Percentiles rank a stretch among this genome's conserved stretches.
Evolutionary conservation across 2,888 invertebrate species (phyloP).

Genomic region (Polyommatus icarus): DNA sequence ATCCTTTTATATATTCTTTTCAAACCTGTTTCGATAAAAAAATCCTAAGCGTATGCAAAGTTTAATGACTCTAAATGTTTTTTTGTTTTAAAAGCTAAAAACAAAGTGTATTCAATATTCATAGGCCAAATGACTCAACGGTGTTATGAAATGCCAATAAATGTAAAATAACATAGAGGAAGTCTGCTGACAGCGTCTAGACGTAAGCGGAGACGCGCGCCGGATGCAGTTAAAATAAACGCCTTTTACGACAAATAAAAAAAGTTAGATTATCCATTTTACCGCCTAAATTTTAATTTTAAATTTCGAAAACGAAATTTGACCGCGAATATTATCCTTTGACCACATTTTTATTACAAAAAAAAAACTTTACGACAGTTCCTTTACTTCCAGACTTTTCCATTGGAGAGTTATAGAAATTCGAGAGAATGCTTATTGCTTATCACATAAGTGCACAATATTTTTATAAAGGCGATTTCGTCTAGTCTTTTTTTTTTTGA

Average conservation of each 20-base stretch:
- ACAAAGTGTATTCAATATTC: neutral
- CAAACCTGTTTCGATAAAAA: no score
- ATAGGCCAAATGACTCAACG: neutral
- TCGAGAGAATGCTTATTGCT: no score
- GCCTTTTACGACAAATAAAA: neutral
- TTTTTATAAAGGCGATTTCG: no score
- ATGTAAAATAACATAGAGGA: neutral
- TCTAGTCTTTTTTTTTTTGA: no score
- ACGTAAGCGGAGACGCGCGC: constrained; percentile 3
- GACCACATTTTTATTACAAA: no score
- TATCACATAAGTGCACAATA: no score
- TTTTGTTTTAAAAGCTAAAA: neutral
- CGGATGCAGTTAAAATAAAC: neutral
- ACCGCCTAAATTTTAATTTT: neutral
- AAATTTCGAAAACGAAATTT: neutral
- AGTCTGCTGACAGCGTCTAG: constrained; percentile 6
- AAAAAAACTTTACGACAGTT: no score
- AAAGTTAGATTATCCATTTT: neutral
- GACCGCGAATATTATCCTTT: neutral
- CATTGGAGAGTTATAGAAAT: no score
- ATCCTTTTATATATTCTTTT: no score
- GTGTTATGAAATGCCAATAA: neutral
- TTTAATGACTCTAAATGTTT: neutral
- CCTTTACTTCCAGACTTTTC: no score
- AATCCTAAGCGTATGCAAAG: neutral